These are phyloP conservation scores for Galbula dea DNA, from an alignment of 2,113 vertebrate genomes.

Conservation along the genomic window DNA sequence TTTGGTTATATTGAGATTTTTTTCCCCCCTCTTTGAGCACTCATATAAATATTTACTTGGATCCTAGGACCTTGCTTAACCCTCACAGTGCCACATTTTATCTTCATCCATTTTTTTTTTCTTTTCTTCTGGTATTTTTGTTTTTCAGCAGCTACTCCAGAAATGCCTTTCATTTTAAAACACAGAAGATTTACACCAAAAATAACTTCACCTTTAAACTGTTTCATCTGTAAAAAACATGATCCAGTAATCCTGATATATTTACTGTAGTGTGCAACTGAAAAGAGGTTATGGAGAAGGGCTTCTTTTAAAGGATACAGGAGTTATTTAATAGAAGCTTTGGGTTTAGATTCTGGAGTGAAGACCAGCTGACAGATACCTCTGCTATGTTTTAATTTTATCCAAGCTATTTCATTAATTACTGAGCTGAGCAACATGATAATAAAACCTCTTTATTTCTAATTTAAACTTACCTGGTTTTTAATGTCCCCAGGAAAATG, in stretches of 20 bases:
- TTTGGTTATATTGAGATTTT: constrained; percentile 69
- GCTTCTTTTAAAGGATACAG: constrained; percentile 34
- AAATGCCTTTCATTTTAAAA: constrained; percentile 48
- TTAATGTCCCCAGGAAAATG: not conserved
- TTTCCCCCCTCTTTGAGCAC: constrained; percentile 62
- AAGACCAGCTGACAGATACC: constrained; percentile 7
- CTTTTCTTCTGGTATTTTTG: not conserved
- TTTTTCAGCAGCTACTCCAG: constrained; percentile 12
- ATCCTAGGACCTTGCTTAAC: constrained; percentile 73
- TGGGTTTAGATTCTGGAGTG: constrained; percentile 2
- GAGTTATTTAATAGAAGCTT: constrained; percentile 22
- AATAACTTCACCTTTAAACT: constrained; percentile 63
- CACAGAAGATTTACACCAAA: constrained; percentile 24
- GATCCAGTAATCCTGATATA: constrained; percentile 34
- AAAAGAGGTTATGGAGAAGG: constrained; percentile 43
- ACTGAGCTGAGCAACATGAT: not conserved
- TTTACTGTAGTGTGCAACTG: constrained; percentile 57
- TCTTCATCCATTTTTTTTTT: not conserved
- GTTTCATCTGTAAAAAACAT: constrained; percentile 48
- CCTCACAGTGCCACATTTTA: constrained; percentile 49
- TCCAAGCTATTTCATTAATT: constrained; percentile 44
- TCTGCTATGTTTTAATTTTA: constrained; percentile 49
- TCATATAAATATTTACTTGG: constrained; percentile 79
- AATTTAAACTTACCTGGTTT: constrained; percentile 10
- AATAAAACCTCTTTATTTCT: constrained; percentile 12